Conservation (phyloP, 2,888 invertebrate species). For the Lydus trimaculatus region DNA sequence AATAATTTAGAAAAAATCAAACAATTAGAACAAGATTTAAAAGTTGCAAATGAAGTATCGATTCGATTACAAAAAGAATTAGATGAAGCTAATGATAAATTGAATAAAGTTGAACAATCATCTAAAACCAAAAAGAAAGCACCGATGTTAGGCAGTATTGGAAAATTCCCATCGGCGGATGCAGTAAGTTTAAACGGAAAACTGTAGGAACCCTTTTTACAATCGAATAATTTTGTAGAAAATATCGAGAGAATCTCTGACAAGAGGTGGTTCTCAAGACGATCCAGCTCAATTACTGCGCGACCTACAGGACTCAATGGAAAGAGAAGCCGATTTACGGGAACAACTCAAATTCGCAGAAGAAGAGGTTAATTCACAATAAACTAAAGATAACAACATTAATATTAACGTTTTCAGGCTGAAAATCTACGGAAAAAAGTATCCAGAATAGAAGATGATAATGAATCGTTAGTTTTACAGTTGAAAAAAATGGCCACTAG, state of each 20-base stretch:
- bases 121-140: constrained; percentile 65
- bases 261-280: constrained; percentile 80
- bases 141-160: constrained; percentile 65
- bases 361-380: constrained; percentile 77
- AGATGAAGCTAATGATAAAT: constrained; percentile 70
- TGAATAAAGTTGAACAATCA: constrained; percentile 56
- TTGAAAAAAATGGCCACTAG: constrained; percentile 95
- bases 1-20: constrained; percentile 75
- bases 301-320: constrained; percentile 90
- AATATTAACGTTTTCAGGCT: constrained; percentile 69
- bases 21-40: constrained; percentile 85
- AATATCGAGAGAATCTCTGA: constrained; percentile 76
- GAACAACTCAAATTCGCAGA: constrained; percentile 93
- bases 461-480: constrained; percentile 94
- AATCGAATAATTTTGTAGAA: constrained; percentile 61
- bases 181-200: constrained; percentile 60
- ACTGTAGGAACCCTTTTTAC: constrained; percentile 27
- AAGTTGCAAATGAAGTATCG: constrained; percentile 79
- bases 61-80: constrained; percentile 74
- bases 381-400: not conserved
- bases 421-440: constrained; percentile 89
- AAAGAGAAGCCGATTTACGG: constrained; percentile 90
- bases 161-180: constrained; percentile 68
- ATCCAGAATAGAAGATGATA: constrained; percentile 94
- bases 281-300: constrained; percentile 82